These are phyloP conservation scores for Brenthis daphne DNA, from an alignment of 2,888 invertebrate genomes.

Conservation along the genomic window DNA sequence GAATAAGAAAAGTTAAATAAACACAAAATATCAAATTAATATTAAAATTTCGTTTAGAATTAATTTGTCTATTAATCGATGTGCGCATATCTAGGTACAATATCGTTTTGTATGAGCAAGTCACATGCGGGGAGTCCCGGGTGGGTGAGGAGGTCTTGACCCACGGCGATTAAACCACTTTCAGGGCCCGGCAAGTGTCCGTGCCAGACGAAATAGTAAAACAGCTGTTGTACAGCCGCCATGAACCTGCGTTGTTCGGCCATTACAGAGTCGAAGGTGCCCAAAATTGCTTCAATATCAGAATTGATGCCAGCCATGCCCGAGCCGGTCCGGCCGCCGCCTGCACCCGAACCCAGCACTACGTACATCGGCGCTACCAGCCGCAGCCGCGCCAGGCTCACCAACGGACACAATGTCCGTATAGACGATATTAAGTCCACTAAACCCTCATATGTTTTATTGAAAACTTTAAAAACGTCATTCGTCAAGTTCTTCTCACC, in stretches of 20 bases:
- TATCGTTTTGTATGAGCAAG: conserved; percentile 88
- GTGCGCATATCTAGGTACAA: conserved; percentile 89
- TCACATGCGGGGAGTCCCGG: conserved; percentile 88
- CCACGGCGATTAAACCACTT: conserved; percentile 84
- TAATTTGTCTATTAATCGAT: conserved; percentile 83
- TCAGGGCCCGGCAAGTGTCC: conserved; percentile 86
- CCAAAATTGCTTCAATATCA: conserved; percentile 90
- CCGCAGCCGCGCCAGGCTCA: conserved; percentile 85
- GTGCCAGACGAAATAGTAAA: conserved; percentile 91
- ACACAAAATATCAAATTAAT: conserved; percentile 24
- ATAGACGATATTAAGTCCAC: conserved; percentile 89
- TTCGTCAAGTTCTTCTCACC: conserved; percentile 84
- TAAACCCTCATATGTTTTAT: conserved; percentile 86
- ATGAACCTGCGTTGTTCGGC: conserved; percentile 89
- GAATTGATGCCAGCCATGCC: conserved; percentile 76
- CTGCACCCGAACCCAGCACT: conserved; percentile 84
- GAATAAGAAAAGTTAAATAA: conserved; percentile 23
- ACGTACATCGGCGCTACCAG: conserved; percentile 88
- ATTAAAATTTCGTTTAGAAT: conserved; percentile 14
- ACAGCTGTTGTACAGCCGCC: conserved; percentile 90
- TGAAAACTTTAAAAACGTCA: conserved; percentile 85
- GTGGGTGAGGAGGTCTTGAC: conserved; percentile 86
- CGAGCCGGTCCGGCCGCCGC: conserved; percentile 68
- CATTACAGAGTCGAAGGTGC: conserved; percentile 87
- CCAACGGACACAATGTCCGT: conserved; percentile 89